phyloP scores from a whole-genome alignment of 1,140 invertebrate species.

The Drepana arcuata region DNA sequence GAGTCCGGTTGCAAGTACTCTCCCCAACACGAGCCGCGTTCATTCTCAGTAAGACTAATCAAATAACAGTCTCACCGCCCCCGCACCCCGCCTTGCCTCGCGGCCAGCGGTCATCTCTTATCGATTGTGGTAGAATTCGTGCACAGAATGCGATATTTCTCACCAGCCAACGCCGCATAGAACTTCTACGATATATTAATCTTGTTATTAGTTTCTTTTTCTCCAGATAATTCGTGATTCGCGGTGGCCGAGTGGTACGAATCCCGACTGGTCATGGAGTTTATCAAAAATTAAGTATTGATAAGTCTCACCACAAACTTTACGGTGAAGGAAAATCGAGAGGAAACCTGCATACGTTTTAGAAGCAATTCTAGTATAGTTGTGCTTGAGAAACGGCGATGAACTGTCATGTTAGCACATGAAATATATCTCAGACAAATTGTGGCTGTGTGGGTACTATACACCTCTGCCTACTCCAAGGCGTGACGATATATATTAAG shows the following conservation, averaged over 20 bases:
- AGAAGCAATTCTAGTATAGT: no score
- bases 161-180: slow-evolving; percentile 22
- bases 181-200: slow-evolving; percentile 17
- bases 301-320: background rate
- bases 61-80: slow-evolving; percentile 66
- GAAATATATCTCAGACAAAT: no score
- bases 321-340: no score
- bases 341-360: background rate
- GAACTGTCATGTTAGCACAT: no score
- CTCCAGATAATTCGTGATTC: background rate
- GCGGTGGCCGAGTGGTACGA: no score
- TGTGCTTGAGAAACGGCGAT: no score
- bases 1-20: slow-evolving; percentile 65
- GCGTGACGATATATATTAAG: no score
- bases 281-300: no score
- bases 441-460: no score
- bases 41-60: slow-evolving; percentile 71
- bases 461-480: no score
- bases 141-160: slow-evolving; percentile 69
- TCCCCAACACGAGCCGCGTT: slow-evolving; percentile 68
- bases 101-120: slow-evolving; percentile 70
- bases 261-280: no score
- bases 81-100: slow-evolving; percentile 36
- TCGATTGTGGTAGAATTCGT: slow-evolving; percentile 72
- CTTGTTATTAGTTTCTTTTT: slow-evolving; percentile 2